Conservation (phyloP, 2,113 vertebrate species). For the Channa argus region DNA sequence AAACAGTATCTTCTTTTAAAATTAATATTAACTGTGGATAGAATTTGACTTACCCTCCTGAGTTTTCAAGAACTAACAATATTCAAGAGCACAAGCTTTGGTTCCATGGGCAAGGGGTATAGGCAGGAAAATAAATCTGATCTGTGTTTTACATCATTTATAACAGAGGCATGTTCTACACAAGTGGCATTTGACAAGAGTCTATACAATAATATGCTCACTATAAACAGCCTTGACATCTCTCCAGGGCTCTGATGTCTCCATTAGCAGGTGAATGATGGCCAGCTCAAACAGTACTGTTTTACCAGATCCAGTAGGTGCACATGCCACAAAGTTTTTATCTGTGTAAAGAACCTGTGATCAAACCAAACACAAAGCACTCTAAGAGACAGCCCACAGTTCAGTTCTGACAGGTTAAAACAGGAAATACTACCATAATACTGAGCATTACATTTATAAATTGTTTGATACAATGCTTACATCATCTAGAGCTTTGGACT, state of each 20-base stretch:
- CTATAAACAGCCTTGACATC: constrained; percentile 95
- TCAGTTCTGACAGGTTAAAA: not conserved
- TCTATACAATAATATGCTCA: constrained; percentile 40
- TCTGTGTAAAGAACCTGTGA: constrained; percentile 93
- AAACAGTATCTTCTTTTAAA: not conserved
- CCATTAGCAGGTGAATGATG: constrained; percentile 93
- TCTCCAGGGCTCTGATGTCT: constrained; percentile 90
- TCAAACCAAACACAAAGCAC: constrained; percentile 28
- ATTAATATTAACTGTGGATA: not conserved
- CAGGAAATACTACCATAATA: not conserved
- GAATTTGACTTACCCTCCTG: not conserved
- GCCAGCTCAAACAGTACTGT: constrained; percentile 96
- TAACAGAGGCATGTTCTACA: too few species aligned
- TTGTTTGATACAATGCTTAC: constrained; percentile 83
- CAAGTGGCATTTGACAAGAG: not conserved
- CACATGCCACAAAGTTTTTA: constrained; percentile 94
- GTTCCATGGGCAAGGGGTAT: not conserved
- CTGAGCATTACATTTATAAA: not conserved
- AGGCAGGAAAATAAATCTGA: not conserved
- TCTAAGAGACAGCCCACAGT: not conserved
- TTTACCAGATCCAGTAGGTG: constrained; percentile 98
- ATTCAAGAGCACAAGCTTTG: constrained; percentile 6
- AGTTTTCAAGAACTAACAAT: not conserved
- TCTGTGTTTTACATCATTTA: not conserved
- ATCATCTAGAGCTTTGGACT: constrained; percentile 96